Evolutionary conservation across 1,140 invertebrate genomes (phyloP), one percentile per base, ranked within the genome.

Genomic region (Drosophila sucinea): DNA sequence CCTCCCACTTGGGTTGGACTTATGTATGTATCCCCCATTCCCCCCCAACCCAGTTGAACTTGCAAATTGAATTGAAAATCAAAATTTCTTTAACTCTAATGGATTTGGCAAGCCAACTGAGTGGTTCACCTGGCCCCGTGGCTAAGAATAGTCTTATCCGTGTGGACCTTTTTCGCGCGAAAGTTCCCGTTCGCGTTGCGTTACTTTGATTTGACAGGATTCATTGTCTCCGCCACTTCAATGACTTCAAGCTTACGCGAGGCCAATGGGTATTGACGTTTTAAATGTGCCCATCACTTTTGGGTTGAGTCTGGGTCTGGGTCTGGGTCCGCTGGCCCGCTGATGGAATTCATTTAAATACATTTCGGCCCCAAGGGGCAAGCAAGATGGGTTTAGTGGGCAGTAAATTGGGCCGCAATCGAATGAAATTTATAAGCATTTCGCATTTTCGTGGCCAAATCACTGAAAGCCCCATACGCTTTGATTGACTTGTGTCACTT

Each of bases 401-500:
- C 66, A 75, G 74, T 79, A 87, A 90, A 83, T 80, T 90, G 87
- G 70, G 67, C 62, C 68, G 56, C 77, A 56, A 78, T 67, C 67
- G 71, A 73, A 66, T 80, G 78, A 81, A 89, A 81, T 90, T 89
- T 84, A 89, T 89, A 90, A 79, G 85, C 75, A 68, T 67, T 41
- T 33, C 69, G 69, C 71, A 74, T 77, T 77, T 87, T 81, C 68
- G 79, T 76, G 73, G 65, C 65, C 54, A 56, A 30, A 11, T 11
- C 41, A 11, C 27, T 29, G 54, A 11, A 6, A 62, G 60, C 7
- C 25, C 7, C 10, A 23, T 1, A 7, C 7, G 63, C 90, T 86
- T 84, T 91, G 89, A 91, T 91, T 91, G 89, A 91, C 89, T 91
- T 86, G 90, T 91, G 89, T 91, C 89, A 91, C 79, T 91, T 91